A percentile compares a stretch with the other conserved stretches of the same genome.
Conservation (phyloP, 2,888 invertebrate species). For the Euproctis similis region DNA sequence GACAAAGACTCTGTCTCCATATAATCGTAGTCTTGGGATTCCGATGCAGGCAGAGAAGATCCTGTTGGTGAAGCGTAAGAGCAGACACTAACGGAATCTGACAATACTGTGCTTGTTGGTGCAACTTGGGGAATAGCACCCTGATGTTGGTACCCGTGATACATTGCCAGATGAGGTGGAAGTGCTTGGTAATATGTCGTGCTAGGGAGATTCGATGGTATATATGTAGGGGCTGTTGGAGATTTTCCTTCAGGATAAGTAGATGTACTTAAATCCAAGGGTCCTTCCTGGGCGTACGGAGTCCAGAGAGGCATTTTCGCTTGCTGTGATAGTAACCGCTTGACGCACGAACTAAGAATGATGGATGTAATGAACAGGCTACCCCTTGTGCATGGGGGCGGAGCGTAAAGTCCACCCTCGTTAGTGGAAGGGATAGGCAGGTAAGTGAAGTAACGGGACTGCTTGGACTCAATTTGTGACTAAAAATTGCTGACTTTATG, state of each 20-base stretch:
- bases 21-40: conserved; percentile 36
- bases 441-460: too few relatives aligned
- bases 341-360: conserved; percentile 24
- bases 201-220: conserved; percentile 20
- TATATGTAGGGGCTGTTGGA: conserved; percentile 31
- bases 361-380: conserved; percentile 13
- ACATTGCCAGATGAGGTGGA: conserved; percentile 16
- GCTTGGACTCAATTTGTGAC: too few relatives aligned
- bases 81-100: conserved; percentile 34
- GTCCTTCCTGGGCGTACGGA: conserved; percentile 51
- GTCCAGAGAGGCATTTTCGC: conserved; percentile 63
- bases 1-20: conserved; percentile 33
- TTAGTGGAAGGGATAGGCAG: conserved; percentile 9
- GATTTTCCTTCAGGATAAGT: conserved; percentile 27
- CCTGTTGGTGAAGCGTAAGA: conserved; percentile 54
- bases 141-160: conserved; percentile 27
- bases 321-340: too few relatives aligned
- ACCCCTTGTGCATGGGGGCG: conserved; percentile 23
- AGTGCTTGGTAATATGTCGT: conserved; percentile 14
- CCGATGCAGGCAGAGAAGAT: too few relatives aligned
- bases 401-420: conserved; percentile 26
- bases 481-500: too few relatives aligned
- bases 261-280: conserved; percentile 53
- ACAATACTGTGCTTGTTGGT: conserved; percentile 41
- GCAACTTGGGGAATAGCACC: conserved; percentile 23